Base-by-base conservation (phyloP, 1,140 invertebrate genomes). In the Heliconius nattereri region DNA sequence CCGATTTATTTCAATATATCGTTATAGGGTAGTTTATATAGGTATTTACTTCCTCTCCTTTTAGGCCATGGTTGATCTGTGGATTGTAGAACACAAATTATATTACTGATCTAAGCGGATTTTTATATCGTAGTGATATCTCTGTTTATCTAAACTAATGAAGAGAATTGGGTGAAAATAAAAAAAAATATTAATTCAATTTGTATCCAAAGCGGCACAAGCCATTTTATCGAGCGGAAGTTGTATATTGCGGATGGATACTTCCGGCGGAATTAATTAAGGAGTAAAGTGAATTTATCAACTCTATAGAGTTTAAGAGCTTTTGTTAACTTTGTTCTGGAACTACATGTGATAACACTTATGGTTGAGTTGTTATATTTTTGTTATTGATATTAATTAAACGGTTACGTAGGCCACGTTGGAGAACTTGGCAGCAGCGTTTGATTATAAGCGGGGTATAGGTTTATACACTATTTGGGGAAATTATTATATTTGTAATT, bases 171-270 rank as follows among this genome's bases (percentile, higher is more conserved):
- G 8, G 7, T n/a, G n/a, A n/a, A 3, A 57, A 66, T 11, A 66
- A 66, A 66, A 66, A 66, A 26, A 57, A 45, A 52, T 19, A 52
- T 6, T 66, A 29, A 66, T 66, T 66, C 60, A 26, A 66, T 66
- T 66, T 29, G 11, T 66, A 66, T 29, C 60, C 60, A 66, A 66
- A 66, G 60, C 23, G 60, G 60, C 23, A 66, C 60, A 66, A 66
- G 23, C 60, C 77, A 81, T 83, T 83, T 83, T 83, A 83, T 81
- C 79, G 40, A 11, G 66, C 78, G 84, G 78, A 83, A 78, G 79
- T 81, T 79, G 72, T 83, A 81, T 83, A 85, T 81, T 75, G 76
- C 79, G 81, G 79, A 84, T 83, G 81, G 81, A 82, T 81, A 81
- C 81, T 80, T 85, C 78, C 81, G 79, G 78, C 54, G 40, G 81